These are phyloP conservation scores for Campylomormyrus tamandua DNA, from an alignment of 2,113 vertebrate species.

Conservation along the genomic window DNA sequence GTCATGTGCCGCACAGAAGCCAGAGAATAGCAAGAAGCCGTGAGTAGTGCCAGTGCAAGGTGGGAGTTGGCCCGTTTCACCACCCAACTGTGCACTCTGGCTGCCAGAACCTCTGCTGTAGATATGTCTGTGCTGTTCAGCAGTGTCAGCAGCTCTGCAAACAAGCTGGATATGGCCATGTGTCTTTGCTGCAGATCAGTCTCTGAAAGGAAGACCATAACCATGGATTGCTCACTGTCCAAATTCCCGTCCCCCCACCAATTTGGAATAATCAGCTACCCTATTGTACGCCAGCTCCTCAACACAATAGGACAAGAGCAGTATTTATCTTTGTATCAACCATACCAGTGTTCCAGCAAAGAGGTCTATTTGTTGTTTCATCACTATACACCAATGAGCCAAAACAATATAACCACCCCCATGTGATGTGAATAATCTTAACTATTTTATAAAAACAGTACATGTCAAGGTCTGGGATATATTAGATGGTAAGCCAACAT, in stretches of 20 bases:
- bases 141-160: conserved; percentile 75
- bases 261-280: not conserved
- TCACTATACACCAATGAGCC: not conserved
- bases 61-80: conserved; percentile 64
- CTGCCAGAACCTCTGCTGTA: conserved; percentile 74
- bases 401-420: not conserved
- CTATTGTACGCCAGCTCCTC: not conserved
- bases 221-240: not conserved
- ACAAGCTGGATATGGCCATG: conserved; percentile 84
- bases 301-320: not conserved
- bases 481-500: not conserved
- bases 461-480: not conserved
- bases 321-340: not conserved
- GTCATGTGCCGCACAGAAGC: conserved; percentile 93
- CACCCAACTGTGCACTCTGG: conserved; percentile 74
- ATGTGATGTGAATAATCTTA: not conserved
- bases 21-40: conserved; percentile 80
- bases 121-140: conserved; percentile 75
- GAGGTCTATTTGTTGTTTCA: not conserved
- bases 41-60: conserved; percentile 81
- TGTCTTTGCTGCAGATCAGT: conserved; percentile 78
- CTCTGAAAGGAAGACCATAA: conserved; percentile 52
- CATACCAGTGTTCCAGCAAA: not conserved
- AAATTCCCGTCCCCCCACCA: not conserved
- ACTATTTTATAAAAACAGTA: not conserved